Percentiles rank a stretch among this genome's conserved stretches.
These are phyloP conservation scores for Synanthedon vespiformis DNA, from an alignment of 2,888 invertebrate genomes.

Conservation along the genomic window DNA sequence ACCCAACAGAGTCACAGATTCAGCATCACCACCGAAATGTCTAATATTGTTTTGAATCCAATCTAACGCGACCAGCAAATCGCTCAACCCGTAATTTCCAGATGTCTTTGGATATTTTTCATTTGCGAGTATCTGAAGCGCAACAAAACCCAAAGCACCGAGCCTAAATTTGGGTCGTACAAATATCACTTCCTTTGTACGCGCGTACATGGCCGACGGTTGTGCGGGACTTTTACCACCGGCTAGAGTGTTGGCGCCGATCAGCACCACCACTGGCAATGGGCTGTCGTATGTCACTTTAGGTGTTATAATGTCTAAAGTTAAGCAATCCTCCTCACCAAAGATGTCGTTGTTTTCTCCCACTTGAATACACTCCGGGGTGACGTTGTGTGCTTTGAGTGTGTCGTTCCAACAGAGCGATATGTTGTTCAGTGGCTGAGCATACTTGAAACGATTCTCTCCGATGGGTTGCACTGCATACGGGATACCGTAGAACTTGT, in stretches of 20 bases:
- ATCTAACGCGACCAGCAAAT: slow-evolving; percentile 79
- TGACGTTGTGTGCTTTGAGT: slow-evolving; percentile 74
- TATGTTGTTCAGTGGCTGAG: slow-evolving; percentile 74
- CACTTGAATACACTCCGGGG: slow-evolving; percentile 78
- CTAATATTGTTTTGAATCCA: slow-evolving; percentile 87
- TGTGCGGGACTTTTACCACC: slow-evolving; percentile 81
- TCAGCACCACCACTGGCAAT: slow-evolving; percentile 84
- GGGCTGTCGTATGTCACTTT: slow-evolving; percentile 83
- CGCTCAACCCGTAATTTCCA: slow-evolving; percentile 88
- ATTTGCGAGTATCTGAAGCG: slow-evolving; percentile 77
- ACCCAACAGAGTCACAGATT: slow-evolving; percentile 84
- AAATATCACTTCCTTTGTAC: slow-evolving; percentile 83
- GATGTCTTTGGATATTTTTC: slow-evolving; percentile 79
- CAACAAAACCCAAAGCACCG: slow-evolving; percentile 84
- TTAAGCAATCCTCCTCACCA: slow-evolving; percentile 86
- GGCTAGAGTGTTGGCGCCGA: slow-evolving; percentile 83
- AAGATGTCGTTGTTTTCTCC: slow-evolving; percentile 73
- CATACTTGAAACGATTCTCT: slow-evolving; percentile 77
- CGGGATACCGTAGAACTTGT: slow-evolving; percentile 85
- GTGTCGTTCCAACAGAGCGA: slow-evolving; percentile 86
- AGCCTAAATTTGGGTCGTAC: slow-evolving; percentile 89
- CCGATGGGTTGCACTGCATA: slow-evolving; percentile 81
- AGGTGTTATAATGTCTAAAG: slow-evolving; percentile 85
- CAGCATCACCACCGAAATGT: slow-evolving; percentile 85
- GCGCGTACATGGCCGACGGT: slow-evolving; percentile 82